A percentile compares a stretch with the other conserved stretches of the same genome.
These are phyloP conservation scores for Diaprepes abbreviatus DNA, from an alignment of 2,888 invertebrate species.

Conservation along the genomic window DNA sequence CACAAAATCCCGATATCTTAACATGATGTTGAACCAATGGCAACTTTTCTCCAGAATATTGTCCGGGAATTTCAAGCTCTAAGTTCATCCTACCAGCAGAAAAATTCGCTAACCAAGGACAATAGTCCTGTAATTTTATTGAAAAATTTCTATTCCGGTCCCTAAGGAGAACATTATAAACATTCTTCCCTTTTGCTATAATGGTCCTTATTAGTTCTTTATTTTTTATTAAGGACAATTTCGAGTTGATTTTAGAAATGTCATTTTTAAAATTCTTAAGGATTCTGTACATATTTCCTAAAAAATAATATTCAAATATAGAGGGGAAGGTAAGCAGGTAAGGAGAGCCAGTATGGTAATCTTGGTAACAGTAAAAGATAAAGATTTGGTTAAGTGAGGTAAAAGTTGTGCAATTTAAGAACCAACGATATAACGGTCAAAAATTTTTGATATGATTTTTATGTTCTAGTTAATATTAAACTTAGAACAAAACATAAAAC, in stretches of 20 bases:
- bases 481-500: no score
- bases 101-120: conserved; percentile 74
- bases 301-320: no score
- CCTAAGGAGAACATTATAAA: conserved; percentile 17
- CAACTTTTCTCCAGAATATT: conserved; percentile 73
- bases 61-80: conserved; percentile 78
- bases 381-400: no score
- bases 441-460: no score
- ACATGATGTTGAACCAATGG: conserved; percentile 75
- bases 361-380: no score
- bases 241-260: conserved; percentile 44
- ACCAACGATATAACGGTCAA: no score
- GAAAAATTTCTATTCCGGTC: conserved; percentile 19
- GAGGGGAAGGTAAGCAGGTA: no score
- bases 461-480: no score
- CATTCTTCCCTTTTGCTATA: conserved; percentile 19
- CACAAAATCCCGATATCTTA: conserved; percentile 75
- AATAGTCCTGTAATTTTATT: conserved; percentile 69
- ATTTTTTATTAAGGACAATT: background rate
- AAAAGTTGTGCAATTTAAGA: no score
- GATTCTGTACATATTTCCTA: conserved; percentile 64
- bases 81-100: conserved; percentile 66
- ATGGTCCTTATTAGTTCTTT: conserved; percentile 31
- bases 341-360: no score
- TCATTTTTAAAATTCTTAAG: conserved; percentile 53